phyloP scores from a whole-genome alignment of 2,797 vertebrate species.

The Serranus cabrilla region DNA sequence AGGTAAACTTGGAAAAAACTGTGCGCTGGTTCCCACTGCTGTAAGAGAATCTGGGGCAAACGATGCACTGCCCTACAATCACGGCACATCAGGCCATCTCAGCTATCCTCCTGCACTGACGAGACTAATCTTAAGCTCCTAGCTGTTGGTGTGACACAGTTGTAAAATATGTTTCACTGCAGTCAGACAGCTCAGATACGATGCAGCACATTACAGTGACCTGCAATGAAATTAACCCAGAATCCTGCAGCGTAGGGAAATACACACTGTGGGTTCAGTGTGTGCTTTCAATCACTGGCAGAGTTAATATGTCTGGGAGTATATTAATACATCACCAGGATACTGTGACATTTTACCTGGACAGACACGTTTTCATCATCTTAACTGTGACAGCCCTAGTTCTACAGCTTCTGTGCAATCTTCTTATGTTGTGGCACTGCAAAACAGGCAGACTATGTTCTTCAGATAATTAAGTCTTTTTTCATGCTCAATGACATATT shows the following conservation, averaged over 20 bases:
- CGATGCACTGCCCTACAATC: neutral
- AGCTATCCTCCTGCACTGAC: conserved; percentile 5
- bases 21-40: conserved; percentile 1
- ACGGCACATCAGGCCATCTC: neutral
- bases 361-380: neutral
- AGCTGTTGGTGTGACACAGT: conserved; percentile 18
- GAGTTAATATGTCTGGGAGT: neutral
- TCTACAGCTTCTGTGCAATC: neutral
- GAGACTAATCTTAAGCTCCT: conserved; percentile 11
- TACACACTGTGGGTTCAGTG: neutral
- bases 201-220: conserved; percentile 11
- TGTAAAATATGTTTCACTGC: conserved; percentile 21
- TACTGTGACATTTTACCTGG: neutral
- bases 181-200: conserved; percentile 11
- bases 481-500: too few species aligned
- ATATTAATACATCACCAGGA: conserved; percentile 13
- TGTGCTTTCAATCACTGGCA: neutral
- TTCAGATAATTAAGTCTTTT: too few species aligned
- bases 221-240: neutral
- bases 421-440: neutral
- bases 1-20: neutral
- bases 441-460: neutral
- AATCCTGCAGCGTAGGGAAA: neutral
- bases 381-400: neutral
- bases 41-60: conserved; percentile 13